A percentile compares a stretch with the other conserved stretches of the same genome.
These are phyloP conservation scores for Phaethornis superciliosus DNA, from an alignment of 2,113 vertebrate species.

Conservation along the genomic window DNA sequence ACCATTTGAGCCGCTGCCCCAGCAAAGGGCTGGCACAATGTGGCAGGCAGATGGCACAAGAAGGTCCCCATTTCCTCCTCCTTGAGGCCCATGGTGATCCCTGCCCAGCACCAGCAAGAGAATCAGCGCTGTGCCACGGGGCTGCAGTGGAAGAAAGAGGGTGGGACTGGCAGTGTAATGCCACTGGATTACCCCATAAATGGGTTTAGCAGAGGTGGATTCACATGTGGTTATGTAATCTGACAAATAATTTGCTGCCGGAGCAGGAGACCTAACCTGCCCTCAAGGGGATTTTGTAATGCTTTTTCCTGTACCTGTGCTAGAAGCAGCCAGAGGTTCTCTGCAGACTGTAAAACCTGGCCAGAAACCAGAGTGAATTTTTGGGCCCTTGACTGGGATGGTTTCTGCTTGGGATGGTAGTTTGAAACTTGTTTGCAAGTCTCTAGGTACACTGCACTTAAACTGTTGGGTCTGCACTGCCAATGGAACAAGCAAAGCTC, in stretches of 20 bases:
- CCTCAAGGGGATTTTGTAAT: not conserved
- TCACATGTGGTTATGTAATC: not conserved
- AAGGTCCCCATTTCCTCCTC: not conserved
- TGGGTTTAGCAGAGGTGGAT: not conserved
- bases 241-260: not conserved
- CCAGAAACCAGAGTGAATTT: not conserved
- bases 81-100: accelerated
- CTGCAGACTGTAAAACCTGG: not conserved
- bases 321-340: not conserved
- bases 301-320: not conserved
- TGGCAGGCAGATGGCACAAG: accelerated
- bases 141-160: not conserved
- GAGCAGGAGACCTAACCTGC: not conserved
- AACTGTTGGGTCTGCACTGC: not conserved
- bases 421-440: not conserved
- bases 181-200: not conserved
- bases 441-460: not conserved
- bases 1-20: not conserved
- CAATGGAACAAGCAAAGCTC: accelerated
- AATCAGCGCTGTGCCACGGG: accelerated
- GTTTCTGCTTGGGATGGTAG: not conserved
- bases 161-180: accelerated
- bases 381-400: not conserved
- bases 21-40: not conserved
- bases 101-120: accelerated